A percentile compares a stretch with the other conserved stretches of the same genome.
Evolutionary conservation across 2,113 vertebrate species (phyloP).

Genomic region (Leptodactylus fuscus): DNA sequence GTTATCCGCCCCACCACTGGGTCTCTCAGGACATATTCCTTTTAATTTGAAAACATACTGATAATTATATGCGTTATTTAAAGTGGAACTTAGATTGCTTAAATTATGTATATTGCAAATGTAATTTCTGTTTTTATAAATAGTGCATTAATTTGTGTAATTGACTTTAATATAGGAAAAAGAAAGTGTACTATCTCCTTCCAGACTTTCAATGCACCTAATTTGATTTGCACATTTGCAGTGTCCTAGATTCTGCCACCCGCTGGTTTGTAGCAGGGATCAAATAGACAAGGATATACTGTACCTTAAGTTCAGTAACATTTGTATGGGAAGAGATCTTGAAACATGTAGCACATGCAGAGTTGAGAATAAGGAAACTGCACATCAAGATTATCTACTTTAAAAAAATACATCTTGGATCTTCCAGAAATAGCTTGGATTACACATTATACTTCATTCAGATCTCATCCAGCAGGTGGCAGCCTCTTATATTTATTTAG

Average conservation of each 20-base stretch:
- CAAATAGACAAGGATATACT: background rate
- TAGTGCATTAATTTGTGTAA: slow-evolving; percentile 44
- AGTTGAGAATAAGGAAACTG: slow-evolving; percentile 3
- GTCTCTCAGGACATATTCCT: slow-evolving; percentile 6
- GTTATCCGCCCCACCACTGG: background rate
- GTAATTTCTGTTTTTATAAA: slow-evolving; percentile 55
- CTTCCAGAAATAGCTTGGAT: background rate
- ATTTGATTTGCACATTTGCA: slow-evolving; percentile 28
- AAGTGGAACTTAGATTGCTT: slow-evolving; percentile 18
- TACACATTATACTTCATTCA: background rate
- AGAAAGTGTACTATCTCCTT: slow-evolving; percentile 6
- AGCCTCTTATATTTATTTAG: background rate
- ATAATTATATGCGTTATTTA: slow-evolving; percentile 28
- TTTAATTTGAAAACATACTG: slow-evolving; percentile 41
- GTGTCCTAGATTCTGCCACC: slow-evolving; percentile 16
- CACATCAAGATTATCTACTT: background rate
- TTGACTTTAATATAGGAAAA: slow-evolving; percentile 15
- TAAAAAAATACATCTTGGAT: background rate
- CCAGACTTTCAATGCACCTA: background rate
- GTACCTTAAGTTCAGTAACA: slow-evolving; percentile 20
- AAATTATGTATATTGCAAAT: slow-evolving; percentile 53
- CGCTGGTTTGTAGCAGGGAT: slow-evolving; percentile 11
- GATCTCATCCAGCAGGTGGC: slow-evolving; percentile 3
- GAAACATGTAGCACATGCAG: background rate
- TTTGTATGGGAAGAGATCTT: slow-evolving; percentile 1